These are phyloP conservation scores for Cacoxenus indagator DNA, from an alignment of 2,888 invertebrate species.

Conservation along the genomic window DNA sequence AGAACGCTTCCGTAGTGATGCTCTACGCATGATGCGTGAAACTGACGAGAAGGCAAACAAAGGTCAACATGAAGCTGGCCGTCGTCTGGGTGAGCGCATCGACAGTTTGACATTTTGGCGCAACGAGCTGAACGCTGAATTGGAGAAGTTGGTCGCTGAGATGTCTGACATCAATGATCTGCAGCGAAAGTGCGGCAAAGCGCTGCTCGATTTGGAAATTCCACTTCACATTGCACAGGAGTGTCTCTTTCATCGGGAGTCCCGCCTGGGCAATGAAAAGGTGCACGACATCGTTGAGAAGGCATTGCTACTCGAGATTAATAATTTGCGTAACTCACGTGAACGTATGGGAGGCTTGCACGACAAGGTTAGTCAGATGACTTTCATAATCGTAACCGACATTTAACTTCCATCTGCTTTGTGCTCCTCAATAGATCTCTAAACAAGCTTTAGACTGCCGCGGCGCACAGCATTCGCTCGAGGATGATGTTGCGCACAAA, in stretches of 20 bases:
- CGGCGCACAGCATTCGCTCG: conserved; percentile 87
- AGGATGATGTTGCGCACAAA: conserved; percentile 90
- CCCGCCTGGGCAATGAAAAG: conserved; percentile 88
- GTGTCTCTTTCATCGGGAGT: conserved; percentile 92
- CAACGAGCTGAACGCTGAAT: conserved; percentile 87
- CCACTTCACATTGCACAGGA: conserved; percentile 94
- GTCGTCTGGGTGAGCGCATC: conserved; percentile 90
- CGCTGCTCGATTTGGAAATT: conserved; percentile 85
- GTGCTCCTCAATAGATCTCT: conserved; percentile 70
- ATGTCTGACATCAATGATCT: conserved; percentile 80
- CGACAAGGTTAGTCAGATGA: conserved; percentile 76
- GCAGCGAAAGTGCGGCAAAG: conserved; percentile 79
- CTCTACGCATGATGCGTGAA: conserved; percentile 82
- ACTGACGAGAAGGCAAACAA: conserved; percentile 84
- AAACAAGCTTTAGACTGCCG: conserved; percentile 82
- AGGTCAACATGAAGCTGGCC: conserved; percentile 86
- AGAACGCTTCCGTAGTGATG: conserved; percentile 84
- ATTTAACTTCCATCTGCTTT: background rate
- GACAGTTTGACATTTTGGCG: conserved; percentile 95
- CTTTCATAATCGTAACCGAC: too few species aligned
- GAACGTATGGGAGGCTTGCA: conserved; percentile 82
- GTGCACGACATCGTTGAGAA: conserved; percentile 93
- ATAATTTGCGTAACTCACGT: conserved; percentile 83
- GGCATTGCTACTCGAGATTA: conserved; percentile 86
- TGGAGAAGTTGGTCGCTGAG: conserved; percentile 87